Percentiles rank a stretch among this genome's conserved stretches.
Evolutionary conservation across 2,797 vertebrate species (phyloP).

Genomic region (Microctenopoma steveboyesi): DNA sequence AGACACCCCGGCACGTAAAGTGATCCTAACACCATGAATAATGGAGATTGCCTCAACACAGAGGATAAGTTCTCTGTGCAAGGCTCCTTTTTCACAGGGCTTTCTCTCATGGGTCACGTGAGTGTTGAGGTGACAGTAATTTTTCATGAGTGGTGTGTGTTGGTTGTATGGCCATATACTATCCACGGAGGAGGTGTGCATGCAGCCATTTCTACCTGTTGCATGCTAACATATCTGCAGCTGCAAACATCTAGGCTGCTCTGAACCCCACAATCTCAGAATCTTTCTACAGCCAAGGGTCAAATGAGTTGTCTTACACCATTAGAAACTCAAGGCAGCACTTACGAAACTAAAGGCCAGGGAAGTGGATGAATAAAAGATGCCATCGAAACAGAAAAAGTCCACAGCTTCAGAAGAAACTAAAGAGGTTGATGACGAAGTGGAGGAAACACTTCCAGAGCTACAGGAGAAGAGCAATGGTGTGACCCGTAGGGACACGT

Average conservation of each 20-base stretch:
- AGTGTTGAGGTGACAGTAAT: slow-evolving; percentile 80
- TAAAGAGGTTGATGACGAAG: slow-evolving; percentile 80
- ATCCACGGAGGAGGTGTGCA: slow-evolving; percentile 55
- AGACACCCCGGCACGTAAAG: slow-evolving; percentile 87
- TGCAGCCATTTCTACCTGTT: slow-evolving; percentile 32
- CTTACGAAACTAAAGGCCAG: slow-evolving; percentile 79
- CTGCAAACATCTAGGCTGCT: slow-evolving; percentile 23
- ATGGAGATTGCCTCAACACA: slow-evolving; percentile 86
- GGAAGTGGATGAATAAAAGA: slow-evolving; percentile 92
- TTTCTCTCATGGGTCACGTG: slow-evolving; percentile 86
- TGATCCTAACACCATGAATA: slow-evolving; percentile 94
- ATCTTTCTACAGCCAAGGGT: slow-evolving; percentile 68
- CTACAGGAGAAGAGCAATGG: slow-evolving; percentile 68
- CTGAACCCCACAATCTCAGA: slow-evolving; percentile 51
- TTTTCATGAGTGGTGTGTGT: slow-evolving; percentile 87
- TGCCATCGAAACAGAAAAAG: slow-evolving; percentile 88
- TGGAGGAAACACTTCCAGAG: slow-evolving; percentile 76
- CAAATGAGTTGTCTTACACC: slow-evolving; percentile 85
- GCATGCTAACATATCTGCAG: slow-evolving; percentile 44
- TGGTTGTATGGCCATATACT: slow-evolving; percentile 66
- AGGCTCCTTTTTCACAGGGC: slow-evolving; percentile 87
- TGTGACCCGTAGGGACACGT: slow-evolving; percentile 44
- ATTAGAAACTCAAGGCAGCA: slow-evolving; percentile 81
- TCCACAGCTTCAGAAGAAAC: slow-evolving; percentile 78
- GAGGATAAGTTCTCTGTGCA: slow-evolving; percentile 84